Percentiles rank a stretch among this genome's conserved stretches.
Evolutionary conservation across 1,140 invertebrate species (phyloP).

Genomic region (Leucophenga varia): DNA sequence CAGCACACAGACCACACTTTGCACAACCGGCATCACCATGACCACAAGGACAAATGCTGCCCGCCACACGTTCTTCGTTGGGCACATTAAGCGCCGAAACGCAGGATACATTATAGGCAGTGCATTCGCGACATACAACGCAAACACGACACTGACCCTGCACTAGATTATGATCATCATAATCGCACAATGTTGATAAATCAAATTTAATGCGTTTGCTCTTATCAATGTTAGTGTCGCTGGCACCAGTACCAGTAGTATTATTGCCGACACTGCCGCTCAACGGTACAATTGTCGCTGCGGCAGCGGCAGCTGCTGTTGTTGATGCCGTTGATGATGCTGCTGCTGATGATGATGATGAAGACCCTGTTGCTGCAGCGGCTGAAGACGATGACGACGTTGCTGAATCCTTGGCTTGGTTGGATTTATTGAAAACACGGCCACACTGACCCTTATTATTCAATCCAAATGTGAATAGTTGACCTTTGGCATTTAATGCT

Average conservation of each 20-base stretch:
- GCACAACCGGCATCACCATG: constrained; percentile 92
- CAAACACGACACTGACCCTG: constrained; percentile 62
- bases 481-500: constrained; percentile 83
- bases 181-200: constrained; percentile 48
- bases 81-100: constrained; percentile 68
- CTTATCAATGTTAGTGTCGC: constrained; percentile 23
- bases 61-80: constrained; percentile 75
- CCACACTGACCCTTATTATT: constrained; percentile 99
- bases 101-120: constrained; percentile 86
- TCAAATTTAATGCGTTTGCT: constrained; percentile 40
- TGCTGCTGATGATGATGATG: constrained; percentile 24
- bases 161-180: constrained; percentile 50
- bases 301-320: not conserved
- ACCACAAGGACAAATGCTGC: constrained; percentile 93
- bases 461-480: constrained; percentile 93
- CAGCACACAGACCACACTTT: constrained; percentile 87
- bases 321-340: not conserved
- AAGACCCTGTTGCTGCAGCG: not conserved
- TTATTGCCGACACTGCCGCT: too few relatives aligned
- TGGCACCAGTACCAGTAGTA: constrained; percentile 26
- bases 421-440: constrained; percentile 74
- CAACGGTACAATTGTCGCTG: too few relatives aligned
- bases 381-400: constrained; percentile 26
- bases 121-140: constrained; percentile 89
- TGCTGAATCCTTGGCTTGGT: constrained; percentile 61